Evolutionary conservation across 1,140 invertebrate genomes (phyloP).

Genomic region (Thrips palmi): DNA sequence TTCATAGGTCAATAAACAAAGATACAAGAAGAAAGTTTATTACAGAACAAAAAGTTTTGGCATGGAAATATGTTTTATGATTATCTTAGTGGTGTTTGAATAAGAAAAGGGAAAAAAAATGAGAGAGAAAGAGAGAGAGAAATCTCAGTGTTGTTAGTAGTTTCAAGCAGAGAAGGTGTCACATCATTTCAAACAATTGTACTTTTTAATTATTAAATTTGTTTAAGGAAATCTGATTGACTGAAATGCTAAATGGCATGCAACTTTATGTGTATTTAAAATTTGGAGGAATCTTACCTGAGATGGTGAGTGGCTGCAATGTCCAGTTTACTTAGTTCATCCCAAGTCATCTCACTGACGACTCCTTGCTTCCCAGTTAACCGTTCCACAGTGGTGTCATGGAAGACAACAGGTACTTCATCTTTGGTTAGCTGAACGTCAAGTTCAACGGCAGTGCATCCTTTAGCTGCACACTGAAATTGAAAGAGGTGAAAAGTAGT

Average conservation of each 20-base stretch:
- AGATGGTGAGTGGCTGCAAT: slow-evolving; percentile 43
- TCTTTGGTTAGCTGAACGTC: slow-evolving; percentile 54
- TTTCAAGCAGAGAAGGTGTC: too few relatives aligned
- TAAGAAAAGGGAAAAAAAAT: too few relatives aligned
- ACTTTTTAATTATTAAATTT: too few relatives aligned
- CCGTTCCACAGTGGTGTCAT: slow-evolving; percentile 49
- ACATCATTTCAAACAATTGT: too few relatives aligned
- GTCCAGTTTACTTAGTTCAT: slow-evolving; percentile 37
- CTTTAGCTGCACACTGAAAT: slow-evolving; percentile 39
- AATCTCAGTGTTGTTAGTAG: too few relatives aligned
- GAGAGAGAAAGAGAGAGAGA: too few relatives aligned
- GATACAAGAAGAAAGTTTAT: too few relatives aligned
- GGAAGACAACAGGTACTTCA: slow-evolving; percentile 49
- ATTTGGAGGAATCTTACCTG: slow-evolving; percentile 30
- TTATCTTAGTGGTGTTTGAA: too few relatives aligned
- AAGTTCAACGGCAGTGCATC: slow-evolving; percentile 53
- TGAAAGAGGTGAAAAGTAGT: slow-evolving; percentile 5
- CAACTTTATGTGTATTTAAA: too few relatives aligned
- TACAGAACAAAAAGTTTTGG: not conserved
- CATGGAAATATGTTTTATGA: not conserved
- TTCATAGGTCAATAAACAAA: not conserved
- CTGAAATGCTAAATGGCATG: slow-evolving; percentile 11
- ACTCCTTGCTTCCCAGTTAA: slow-evolving; percentile 35
- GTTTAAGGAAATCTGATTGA: too few relatives aligned
- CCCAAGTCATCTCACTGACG: slow-evolving; percentile 38